Evolutionary conservation across 2,797 vertebrate genomes (phyloP).

Genomic region (Syngnathus acus): DNA sequence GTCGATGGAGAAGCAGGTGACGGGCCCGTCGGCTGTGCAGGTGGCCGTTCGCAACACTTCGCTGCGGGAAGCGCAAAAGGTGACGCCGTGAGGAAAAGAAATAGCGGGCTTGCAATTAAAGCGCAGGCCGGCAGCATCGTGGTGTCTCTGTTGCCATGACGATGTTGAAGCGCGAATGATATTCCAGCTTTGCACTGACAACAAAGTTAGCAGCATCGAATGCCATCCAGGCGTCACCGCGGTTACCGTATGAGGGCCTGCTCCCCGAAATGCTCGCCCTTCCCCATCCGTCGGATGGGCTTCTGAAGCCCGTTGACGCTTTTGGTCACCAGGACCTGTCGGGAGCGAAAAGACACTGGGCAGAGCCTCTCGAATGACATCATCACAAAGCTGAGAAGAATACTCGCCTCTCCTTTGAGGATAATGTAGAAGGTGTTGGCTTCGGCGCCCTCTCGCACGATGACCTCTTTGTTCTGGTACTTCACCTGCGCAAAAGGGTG

Average conservation of each 20-base stretch:
- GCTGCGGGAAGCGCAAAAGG: conserved; percentile 35
- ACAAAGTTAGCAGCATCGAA: too few species aligned
- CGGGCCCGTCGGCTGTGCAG: conserved; percentile 70
- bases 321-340: conserved; percentile 73
- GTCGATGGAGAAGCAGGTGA: conserved; percentile 76
- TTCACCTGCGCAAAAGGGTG: conserved; percentile 58
- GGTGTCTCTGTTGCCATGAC: not conserved
- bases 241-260: conserved; percentile 78
- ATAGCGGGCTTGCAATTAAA: not conserved
- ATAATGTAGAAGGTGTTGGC: conserved; percentile 78
- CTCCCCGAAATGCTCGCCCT: conserved; percentile 79
- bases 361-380: too few species aligned
- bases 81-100: too few species aligned
- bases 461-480: conserved; percentile 69
- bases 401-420: conserved; percentile 74
- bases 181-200: not conserved
- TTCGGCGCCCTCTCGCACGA: conserved; percentile 74
- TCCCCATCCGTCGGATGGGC: conserved; percentile 69
- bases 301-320: conserved; percentile 65
- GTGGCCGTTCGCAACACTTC: conserved; percentile 74
- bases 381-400: not conserved
- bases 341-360: not conserved
- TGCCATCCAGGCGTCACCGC: conserved; percentile 29
- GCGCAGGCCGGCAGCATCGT: not conserved
- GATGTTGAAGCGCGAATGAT: not conserved